Percentiles rank a stretch among this genome's conserved stretches.
These are phyloP conservation scores for Leptodactylus fuscus DNA, from an alignment of 2,113 vertebrate species.

Conservation along the genomic window DNA sequence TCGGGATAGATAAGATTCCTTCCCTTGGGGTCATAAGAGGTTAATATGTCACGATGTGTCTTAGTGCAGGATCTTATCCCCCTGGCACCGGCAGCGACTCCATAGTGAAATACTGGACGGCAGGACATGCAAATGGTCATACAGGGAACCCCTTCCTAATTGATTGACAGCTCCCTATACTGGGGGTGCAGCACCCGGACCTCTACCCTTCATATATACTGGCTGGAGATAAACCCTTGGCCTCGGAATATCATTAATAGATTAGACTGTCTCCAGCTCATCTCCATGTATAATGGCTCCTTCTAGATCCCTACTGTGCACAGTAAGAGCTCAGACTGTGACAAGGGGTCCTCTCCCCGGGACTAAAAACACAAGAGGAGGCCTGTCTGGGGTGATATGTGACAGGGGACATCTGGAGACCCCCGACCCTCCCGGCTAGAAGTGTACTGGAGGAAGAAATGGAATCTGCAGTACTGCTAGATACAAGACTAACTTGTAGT, in stretches of 20 bases:
- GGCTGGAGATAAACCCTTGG: slow-evolving; percentile 13
- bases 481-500: too few species aligned
- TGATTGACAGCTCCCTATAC: too few species aligned
- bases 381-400: neutral
- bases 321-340: slow-evolving; percentile 25
- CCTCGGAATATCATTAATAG: slow-evolving; percentile 10
- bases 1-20: neutral
- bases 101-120: neutral
- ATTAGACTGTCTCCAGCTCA: slow-evolving; percentile 44
- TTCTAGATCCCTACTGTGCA: slow-evolving; percentile 2
- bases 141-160: neutral
- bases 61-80: neutral
- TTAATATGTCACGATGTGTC: neutral
- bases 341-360: neutral
- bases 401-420: slow-evolving; percentile 38
- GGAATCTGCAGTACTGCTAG: too few species aligned
- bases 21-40: neutral
- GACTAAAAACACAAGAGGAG: slow-evolving; percentile 13
- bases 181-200: neutral
- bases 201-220: neutral
- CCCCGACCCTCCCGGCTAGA: neutral
- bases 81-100: neutral
- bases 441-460: neutral
- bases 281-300: neutral
- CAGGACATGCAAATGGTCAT: neutral